A percentile compares a stretch with the other conserved stretches of the same genome.
These are phyloP conservation scores for Pseudomyrmex dendroicus DNA, from an alignment of 1,140 invertebrate genomes.

Conservation along the genomic window DNA sequence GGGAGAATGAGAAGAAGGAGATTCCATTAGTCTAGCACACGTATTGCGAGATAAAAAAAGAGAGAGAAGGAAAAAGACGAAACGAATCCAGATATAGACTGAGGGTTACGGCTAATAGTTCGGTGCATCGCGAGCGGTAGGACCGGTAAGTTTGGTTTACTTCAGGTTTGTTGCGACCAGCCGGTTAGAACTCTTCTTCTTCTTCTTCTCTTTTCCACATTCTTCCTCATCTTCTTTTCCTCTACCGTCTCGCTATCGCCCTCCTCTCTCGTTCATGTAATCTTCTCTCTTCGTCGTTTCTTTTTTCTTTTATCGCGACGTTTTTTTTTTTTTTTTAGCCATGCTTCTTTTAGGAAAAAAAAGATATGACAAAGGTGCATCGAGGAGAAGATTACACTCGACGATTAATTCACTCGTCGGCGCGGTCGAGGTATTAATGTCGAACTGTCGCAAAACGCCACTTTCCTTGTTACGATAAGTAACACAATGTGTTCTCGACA, in stretches of 20 bases:
- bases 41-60: conserved; percentile 46
- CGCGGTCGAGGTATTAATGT: too few species aligned
- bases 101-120: conserved; percentile 64
- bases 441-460: too few species aligned
- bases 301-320: conserved; percentile 5
- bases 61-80: conserved; percentile 39
- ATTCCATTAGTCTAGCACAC: conserved; percentile 64
- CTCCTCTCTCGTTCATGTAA: conserved; percentile 60
- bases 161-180: conserved; percentile 69
- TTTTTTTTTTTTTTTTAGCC: conserved; percentile 25
- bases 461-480: too few species aligned
- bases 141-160: conserved; percentile 77
- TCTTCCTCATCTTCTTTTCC: conserved; percentile 33
- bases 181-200: conserved; percentile 71
- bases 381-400: conserved; percentile 14
- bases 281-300: conserved; percentile 36
- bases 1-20: conserved; percentile 32
- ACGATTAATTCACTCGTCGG: not conserved
- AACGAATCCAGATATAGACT: conserved; percentile 66
- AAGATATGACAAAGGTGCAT: conserved; percentile 34
- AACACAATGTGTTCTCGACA: too few species aligned
- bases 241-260: conserved; percentile 51
- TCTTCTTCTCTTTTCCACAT: conserved; percentile 51
- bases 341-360: conserved; percentile 58
- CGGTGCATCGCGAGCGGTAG: conserved; percentile 69